Evolutionary conservation across 2,888 invertebrate genomes (phyloP).

Genomic region (Drosophila mimetica): DNA sequence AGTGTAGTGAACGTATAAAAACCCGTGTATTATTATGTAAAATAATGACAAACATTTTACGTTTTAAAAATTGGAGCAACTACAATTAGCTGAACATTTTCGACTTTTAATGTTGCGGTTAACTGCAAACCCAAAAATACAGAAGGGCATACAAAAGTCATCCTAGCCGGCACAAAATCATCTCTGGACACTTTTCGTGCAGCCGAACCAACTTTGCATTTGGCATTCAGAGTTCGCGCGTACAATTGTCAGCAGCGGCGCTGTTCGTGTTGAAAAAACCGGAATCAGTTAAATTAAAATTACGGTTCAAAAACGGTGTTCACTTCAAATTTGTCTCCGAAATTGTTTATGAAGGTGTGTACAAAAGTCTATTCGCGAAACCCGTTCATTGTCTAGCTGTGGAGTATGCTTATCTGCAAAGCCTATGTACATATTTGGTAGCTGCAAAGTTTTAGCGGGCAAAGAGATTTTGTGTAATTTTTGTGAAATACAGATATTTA

Average conservation of each 20-base stretch:
- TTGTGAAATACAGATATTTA: too few species aligned
- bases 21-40: background rate
- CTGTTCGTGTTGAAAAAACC: conserved; percentile 52
- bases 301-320: conserved; percentile 30
- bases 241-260: conserved; percentile 60
- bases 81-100: background rate
- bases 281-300: conserved; percentile 59
- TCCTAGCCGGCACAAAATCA: conserved; percentile 30
- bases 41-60: background rate
- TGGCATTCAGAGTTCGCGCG: conserved; percentile 75
- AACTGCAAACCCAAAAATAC: too few species aligned
- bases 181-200: conserved; percentile 51
- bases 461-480: background rate
- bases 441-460: conserved; percentile 20
- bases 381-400: too few species aligned
- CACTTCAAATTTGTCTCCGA: conserved; percentile 17
- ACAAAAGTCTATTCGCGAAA: background rate
- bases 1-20: background rate
- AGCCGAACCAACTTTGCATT: conserved; percentile 50
- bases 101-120: too few species aligned
- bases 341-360: conserved; percentile 71
- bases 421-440: background rate
- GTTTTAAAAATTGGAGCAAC: too few species aligned
- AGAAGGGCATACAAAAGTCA: conserved; percentile 33
- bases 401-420: background rate